Evolutionary conservation across 2,888 invertebrate genomes (phyloP), one percentile per base, ranked within the genome.

Genomic region (Trachelus stipa): DNA sequence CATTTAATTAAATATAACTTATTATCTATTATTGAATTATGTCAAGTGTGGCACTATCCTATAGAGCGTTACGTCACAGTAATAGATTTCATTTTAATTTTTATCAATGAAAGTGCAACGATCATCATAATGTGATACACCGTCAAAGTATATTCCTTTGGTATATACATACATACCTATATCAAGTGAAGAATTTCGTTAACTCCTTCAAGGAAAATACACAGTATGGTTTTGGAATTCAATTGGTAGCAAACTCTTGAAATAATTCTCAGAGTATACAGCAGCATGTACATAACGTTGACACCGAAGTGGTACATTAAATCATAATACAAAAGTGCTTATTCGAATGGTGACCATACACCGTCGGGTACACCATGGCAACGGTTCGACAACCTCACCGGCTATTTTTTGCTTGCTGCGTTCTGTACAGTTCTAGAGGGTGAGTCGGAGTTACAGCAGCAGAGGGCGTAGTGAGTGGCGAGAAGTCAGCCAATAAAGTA

Each of bases 401-500:
- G 71, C 12, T 31, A 15, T 71, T 31, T 75, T 75, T 73, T 77
- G 76, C 78, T 75, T 75, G 73, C 76, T 74, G 76, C 73, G 73
- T 75, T 40, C 77, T 78, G 77, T 69, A 76, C 73, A 74, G 69
- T 74, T 40, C 35, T 71, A 73, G 76, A 80, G 79, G 76, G 75
- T 77, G 78, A 79, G 75, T 73, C 74, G 77, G 40, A 37, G 75
- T 79, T 79, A 75, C 74, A 76, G 34, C 76, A 73, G 68, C 73
- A 74, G 74, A 74, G 79, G 79, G 76, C 81, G 79, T 79, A 56
- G 40, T 56, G 40, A 56, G 40, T 73, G 78, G 31, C 31, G 71
- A 68, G 68, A 75, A 78, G 77, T 79, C 78, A 76, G 80, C 83
- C 82, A 81, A 85, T 85, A 83, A 85, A 85, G 82, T 82, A 79